Conservation (phyloP, 2,797 vertebrate genomes). For the Enteromius paludinosus region DNA sequence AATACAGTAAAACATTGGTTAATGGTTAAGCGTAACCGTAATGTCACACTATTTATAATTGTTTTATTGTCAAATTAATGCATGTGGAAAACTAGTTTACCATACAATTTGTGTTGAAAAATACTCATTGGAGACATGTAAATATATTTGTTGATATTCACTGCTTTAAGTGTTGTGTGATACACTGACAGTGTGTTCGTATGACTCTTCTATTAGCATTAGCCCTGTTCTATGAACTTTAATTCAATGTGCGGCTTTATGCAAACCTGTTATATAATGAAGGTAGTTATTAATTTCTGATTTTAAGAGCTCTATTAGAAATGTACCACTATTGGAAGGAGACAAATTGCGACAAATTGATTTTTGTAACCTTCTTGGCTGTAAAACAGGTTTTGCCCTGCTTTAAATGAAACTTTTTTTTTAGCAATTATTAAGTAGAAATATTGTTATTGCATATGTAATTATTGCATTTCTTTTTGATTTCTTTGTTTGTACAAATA, state of each 20-base stretch:
- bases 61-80: not conserved
- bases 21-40: not conserved
- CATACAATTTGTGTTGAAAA: not conserved
- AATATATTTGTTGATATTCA: not conserved
- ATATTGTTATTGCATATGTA: not conserved
- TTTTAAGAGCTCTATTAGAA: not conserved
- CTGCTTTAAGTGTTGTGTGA: not conserved
- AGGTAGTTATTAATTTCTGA: not conserved
- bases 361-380: not conserved
- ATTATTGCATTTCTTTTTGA: not conserved
- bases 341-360: not conserved
- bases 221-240: not conserved
- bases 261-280: not conserved
- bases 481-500: not conserved
- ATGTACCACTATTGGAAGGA: not conserved
- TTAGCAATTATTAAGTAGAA: not conserved
- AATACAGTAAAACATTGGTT: not conserved
- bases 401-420: not conserved
- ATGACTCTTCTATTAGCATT: not conserved
- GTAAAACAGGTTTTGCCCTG: not conserved
- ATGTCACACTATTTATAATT: not conserved
- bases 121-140: not conserved
- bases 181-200: not conserved
- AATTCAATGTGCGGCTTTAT: not conserved
- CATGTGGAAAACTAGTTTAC: not conserved